Percentiles rank a stretch among this genome's conserved stretches.
These are phyloP conservation scores for Brachionus rotundiformis DNA, from an alignment of 1,140 invertebrate species.

Conservation along the genomic window DNA sequence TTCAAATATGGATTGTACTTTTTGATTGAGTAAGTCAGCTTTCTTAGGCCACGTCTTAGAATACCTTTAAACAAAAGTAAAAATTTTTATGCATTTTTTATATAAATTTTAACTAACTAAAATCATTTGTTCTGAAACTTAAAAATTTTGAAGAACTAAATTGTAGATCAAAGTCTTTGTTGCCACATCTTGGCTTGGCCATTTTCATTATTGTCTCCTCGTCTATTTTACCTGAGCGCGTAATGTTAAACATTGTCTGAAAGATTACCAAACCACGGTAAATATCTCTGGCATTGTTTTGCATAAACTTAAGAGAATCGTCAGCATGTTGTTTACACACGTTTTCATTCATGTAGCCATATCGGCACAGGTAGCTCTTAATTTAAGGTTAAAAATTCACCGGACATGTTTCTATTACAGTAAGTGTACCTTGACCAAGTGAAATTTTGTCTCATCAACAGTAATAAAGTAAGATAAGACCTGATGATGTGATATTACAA, in stretches of 20 bases:
- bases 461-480: constrained; percentile 35
- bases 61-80: constrained; percentile 6
- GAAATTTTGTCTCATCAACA: constrained; percentile 50
- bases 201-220: constrained; percentile 51
- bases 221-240: constrained; percentile 41
- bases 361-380: constrained; percentile 43
- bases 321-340: constrained; percentile 51
- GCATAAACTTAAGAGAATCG: constrained; percentile 51
- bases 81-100: background rate
- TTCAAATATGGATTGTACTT: constrained; percentile 51
- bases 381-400: background rate
- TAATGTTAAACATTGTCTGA: constrained; percentile 51
- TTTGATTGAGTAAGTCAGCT: constrained; percentile 48
- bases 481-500: background rate
- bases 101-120: constrained; percentile 15
- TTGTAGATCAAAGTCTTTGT: constrained; percentile 51
- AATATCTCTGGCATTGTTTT: constrained; percentile 52
- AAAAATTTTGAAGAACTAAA: constrained; percentile 51
- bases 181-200: constrained; percentile 51
- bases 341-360: constrained; percentile 52
- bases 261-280: constrained; percentile 46
- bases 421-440: constrained; percentile 39
- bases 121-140: constrained; percentile 45
- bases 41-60: constrained; percentile 9
- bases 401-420: no score